Evolutionary conservation across 2,797 vertebrate genomes (phyloP).

Genomic region (Lepus oiostolus): DNA sequence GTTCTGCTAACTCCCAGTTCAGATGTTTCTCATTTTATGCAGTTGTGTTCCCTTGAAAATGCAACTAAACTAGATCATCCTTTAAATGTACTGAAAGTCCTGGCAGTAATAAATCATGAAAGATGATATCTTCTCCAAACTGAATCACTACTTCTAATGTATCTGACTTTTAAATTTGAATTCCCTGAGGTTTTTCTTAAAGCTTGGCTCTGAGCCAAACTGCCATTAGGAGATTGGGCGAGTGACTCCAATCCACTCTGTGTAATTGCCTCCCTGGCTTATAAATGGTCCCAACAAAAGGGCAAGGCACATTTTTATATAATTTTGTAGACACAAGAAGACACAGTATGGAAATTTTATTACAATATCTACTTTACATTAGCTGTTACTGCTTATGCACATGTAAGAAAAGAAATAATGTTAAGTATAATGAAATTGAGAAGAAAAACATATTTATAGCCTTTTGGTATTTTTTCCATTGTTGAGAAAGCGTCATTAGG

Average conservation of each 20-base stretch:
- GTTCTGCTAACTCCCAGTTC: conserved; percentile 51
- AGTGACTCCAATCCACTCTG: conserved; percentile 64
- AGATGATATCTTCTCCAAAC: conserved; percentile 66
- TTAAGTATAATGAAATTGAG: not conserved
- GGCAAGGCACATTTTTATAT: conserved; percentile 57
- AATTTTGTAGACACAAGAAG: conserved; percentile 43
- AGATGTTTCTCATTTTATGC: conserved; percentile 72
- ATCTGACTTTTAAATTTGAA: conserved; percentile 80
- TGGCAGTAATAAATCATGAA: conserved; percentile 78
- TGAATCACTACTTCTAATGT: conserved; percentile 76
- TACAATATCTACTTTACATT: conserved; percentile 19
- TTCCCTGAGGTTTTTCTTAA: conserved; percentile 77
- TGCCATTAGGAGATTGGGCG: conserved; percentile 77
- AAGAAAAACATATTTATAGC: conserved; percentile 11
- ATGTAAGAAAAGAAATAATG: conserved; percentile 25
- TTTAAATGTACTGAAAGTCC: conserved; percentile 62
- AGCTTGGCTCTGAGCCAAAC: conserved; percentile 77
- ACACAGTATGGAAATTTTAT: conserved; percentile 40
- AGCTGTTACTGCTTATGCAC: conserved; percentile 16
- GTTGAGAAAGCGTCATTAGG: not conserved
- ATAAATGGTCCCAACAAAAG: conserved; percentile 63
- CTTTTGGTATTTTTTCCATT: not conserved
- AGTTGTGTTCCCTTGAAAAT: conserved; percentile 25
- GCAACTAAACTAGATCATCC: conserved; percentile 58
- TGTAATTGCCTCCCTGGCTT: conserved; percentile 75